Evolutionary conservation across 2,113 vertebrate genomes (phyloP), one percentile per base, ranked within the genome.

Genomic region (Thunnus maccoyii): DNA sequence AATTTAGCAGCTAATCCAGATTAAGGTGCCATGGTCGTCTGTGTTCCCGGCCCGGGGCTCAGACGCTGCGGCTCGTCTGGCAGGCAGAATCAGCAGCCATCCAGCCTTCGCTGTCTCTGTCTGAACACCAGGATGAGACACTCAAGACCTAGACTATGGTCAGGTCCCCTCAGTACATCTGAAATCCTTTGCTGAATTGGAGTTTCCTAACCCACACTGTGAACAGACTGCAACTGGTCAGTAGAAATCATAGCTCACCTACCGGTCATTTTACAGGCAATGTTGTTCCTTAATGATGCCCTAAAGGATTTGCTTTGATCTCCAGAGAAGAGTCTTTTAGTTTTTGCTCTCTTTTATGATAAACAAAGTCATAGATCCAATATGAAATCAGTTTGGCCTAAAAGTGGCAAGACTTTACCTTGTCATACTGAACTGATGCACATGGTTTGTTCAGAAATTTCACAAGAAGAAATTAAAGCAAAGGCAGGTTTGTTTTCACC

Each of bases 1-100:
- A 92, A 93, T 88, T 94, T 92, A 84, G 75, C 80, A 80, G 88
- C 73, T 95, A 93, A 94, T 95, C 93, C 94, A 94, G 93, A 94
- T 94, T 93, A 94, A 83, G 88, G 88, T 91, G 83, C 66, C 30
- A 32, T 80, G 58, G 74, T 87, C 30, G 67, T 88, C 64, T 74
- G 67, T 72, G 73, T 78, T 72, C 77, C 82, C 64, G 18, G 77
- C 57, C 66, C 15, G 73, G 67, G 72, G 73, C 83, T 90, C 83
- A 86, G 84, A 85, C 68, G 44, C 71, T 48, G 63, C 16, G 30
- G 46, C 76, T 69, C 7, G 54, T 82, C 78, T 90, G 51, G 54
- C 61, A 55, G 54, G 50, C 58, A 25, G 50, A 86, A 51, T 76
- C 78, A 62, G 60, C 47, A 4, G 12, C 74, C 66, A 2, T 71